Conservation (phyloP, 2,113 vertebrate genomes). For the Gallinago paraguaiae region DNA sequence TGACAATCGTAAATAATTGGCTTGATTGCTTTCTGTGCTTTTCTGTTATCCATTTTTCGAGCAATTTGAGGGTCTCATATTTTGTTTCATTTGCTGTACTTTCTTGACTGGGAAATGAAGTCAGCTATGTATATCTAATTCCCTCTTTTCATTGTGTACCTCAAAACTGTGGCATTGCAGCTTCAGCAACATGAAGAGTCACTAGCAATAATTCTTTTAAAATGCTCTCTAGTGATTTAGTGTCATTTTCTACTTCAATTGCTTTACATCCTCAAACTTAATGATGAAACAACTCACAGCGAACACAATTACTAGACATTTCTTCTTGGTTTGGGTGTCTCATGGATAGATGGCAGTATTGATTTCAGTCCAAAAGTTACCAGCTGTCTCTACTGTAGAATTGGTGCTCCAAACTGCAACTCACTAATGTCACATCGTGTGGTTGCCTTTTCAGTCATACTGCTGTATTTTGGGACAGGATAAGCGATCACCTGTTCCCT, state of each 20-base stretch:
- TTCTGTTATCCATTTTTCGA: background rate
- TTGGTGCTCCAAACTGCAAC: background rate
- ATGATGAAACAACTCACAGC: background rate
- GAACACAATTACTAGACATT: background rate
- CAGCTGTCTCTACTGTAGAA: background rate
- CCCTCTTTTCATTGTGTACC: background rate
- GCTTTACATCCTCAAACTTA: background rate
- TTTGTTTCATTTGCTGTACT: conserved; percentile 13
- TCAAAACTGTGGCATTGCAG: background rate
- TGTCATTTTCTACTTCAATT: conserved; percentile 14
- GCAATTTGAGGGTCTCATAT: background rate
- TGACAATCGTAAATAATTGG: conserved; percentile 40
- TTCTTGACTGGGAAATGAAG: background rate
- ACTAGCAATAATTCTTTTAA: background rate
- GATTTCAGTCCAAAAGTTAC: background rate
- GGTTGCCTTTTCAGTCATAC: background rate
- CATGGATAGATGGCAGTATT: background rate
- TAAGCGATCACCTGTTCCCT: background rate
- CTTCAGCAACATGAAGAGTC: background rate
- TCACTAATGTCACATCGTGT: background rate
- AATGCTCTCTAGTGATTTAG: background rate
- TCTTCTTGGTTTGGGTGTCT: background rate
- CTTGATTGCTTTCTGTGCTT: conserved; percentile 19
- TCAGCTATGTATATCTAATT: background rate
- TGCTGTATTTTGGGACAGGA: background rate